Conservation (phyloP, 2,797 vertebrate genomes). For the Passerculus sandwichensis region DNA sequence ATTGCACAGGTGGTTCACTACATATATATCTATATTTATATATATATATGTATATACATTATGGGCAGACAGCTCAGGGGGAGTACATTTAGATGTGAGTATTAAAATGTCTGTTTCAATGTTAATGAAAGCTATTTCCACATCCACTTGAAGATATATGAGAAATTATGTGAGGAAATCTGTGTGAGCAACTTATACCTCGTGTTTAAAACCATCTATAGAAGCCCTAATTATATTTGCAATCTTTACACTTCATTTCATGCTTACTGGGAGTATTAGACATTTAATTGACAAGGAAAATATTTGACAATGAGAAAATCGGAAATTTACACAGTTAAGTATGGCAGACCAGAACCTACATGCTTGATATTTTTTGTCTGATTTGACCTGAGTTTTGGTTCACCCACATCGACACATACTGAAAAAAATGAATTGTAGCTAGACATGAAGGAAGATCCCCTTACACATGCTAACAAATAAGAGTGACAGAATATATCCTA, state of each 20-base stretch:
- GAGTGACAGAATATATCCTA: background rate
- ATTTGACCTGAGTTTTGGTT: background rate
- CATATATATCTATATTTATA: background rate
- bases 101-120: background rate
- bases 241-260: background rate
- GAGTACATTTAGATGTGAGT: background rate
- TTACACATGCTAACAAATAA: background rate
- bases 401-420: accelerated
- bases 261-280: background rate
- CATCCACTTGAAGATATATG: background rate
- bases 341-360: background rate
- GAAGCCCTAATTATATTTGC: background rate
- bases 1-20: background rate
- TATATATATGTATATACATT: background rate
- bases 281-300: background rate
- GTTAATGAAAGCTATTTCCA: background rate
- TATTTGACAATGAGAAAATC: background rate
- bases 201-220: background rate
- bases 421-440: background rate
- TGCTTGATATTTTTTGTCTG: background rate
- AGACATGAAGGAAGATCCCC: background rate
- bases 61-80: background rate
- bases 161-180: background rate
- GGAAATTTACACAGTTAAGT: background rate
- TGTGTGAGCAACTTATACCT: background rate